Evolutionary conservation across 23 tunicate species (phyloP).

Genomic region (Phallusia fumigata): DNA sequence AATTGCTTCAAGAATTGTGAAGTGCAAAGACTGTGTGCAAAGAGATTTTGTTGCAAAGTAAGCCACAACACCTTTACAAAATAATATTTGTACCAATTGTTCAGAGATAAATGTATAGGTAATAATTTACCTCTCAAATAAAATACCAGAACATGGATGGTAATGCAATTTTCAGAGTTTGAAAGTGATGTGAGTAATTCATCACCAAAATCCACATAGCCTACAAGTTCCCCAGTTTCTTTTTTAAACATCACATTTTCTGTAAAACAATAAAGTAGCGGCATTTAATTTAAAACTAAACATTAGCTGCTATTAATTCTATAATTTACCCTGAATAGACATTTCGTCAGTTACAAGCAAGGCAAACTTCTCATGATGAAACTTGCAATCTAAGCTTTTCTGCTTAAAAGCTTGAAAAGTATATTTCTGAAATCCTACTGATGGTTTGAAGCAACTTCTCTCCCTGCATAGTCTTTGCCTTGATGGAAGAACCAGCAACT

Average conservation of each 20-base stretch:
- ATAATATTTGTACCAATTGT: no score
- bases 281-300: no score
- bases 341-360: no score
- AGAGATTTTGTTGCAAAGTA: constrained; percentile 11
- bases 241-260: background rate
- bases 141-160: background rate
- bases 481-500: no score
- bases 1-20: constrained; percentile 7
- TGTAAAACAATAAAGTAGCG: background rate
- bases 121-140: background rate
- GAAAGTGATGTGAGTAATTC: background rate
- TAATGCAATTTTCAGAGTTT: background rate
- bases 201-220: constrained; percentile 12
- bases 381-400: background rate
- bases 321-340: no score
- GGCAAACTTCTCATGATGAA: background rate
- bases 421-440: constrained; percentile 4
- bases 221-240: constrained; percentile 3
- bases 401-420: background rate
- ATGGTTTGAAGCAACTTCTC: background rate
- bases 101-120: no score
- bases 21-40: background rate
- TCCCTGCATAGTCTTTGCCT: background rate
- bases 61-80: constrained; percentile 2
- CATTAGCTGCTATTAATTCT: no score